Percentiles rank a stretch among this genome's conserved stretches.
Conservation (phyloP, 1,140 invertebrate species). For the Apis mellifera region DNA sequence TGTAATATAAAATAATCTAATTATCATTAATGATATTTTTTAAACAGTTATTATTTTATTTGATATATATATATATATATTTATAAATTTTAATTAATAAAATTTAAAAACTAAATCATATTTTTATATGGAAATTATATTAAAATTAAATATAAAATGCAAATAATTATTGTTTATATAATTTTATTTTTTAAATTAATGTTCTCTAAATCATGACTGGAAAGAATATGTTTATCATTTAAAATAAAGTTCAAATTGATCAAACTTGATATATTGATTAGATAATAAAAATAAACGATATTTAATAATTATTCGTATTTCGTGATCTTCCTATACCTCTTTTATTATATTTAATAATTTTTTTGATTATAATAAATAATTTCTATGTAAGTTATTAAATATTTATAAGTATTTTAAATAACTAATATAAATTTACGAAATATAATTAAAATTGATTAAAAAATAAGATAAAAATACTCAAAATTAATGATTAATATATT, state of each 20-base stretch:
- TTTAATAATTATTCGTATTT: conserved; percentile 26
- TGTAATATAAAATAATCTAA: conserved; percentile 34
- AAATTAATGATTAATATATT: conserved; percentile 57
- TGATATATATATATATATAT: conserved; percentile 35
- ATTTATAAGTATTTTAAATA: too few relatives aligned
- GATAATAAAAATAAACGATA: conserved; percentile 31
- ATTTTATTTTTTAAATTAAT: conserved; percentile 40
- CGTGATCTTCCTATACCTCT: not conserved
- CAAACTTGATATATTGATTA: conserved; percentile 38
- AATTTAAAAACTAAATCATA: conserved; percentile 17
- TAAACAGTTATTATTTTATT: conserved; percentile 52
- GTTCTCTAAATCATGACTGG: conserved; percentile 24
- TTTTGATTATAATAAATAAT: not conserved
- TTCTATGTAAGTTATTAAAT: conserved; percentile 4
- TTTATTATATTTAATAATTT: not conserved
- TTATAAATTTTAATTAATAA: conserved; percentile 27
- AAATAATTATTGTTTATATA: conserved; percentile 36
- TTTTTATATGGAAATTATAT: conserved; percentile 31
- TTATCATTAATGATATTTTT: conserved; percentile 22
- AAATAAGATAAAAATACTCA: conserved; percentile 13
- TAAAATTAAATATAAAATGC: conserved; percentile 38
- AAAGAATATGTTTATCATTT: conserved; percentile 10
- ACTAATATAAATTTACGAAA: not conserved
- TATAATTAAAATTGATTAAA: not conserved
- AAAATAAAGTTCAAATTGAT: conserved; percentile 26